Base-by-base conservation (phyloP, 2,797 vertebrate genomes). In the Arremon aurantiirostris region DNA sequence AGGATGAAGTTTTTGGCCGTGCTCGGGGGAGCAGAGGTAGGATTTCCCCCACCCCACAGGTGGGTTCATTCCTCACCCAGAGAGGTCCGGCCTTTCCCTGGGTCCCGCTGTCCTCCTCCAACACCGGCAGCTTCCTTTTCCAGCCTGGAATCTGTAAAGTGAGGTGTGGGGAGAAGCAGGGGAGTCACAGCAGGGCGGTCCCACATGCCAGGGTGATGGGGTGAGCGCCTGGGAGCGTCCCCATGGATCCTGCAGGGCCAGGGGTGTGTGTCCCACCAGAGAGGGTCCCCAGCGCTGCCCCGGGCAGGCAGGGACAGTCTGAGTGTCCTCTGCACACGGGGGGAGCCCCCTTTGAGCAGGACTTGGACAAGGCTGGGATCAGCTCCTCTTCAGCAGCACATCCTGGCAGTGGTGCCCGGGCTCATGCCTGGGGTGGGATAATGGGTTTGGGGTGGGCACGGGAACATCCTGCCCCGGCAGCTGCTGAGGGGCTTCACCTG, bases 381-480 rank as follows among this genome's bases (percentile, higher is more conserved):
- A 16, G 53, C 46, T 76, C 12, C 71, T n/a, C 61, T 37, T 50
- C 42, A 73, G 60, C 52, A 73, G 81, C 50, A 49, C 50, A 9
- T 21, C 20, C 32, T 3, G 0, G 70, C 13, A 27, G 26, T 18
- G 50, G 14, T 32, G 26, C 42, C 35, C 0, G 1, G 26, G 27
- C 18, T 50, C 22, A 3, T 22, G 52, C 44, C 32, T 35, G 32
- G 27, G 19, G 8, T 59, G 18, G 44, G 37, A 32, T 44, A 4
- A 35, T 5, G 32, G n/a, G 19, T 28, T 41, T 59, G 32, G 32
- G 22, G 14, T 37, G 37, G 39, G 61, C 39, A 52, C 8, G 6
- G n/a, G 28, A 60, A n/a, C 13, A 5, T 37, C 27, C 46, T 66
- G 24, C 37, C 37, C 26, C 12, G 52, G 61, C 37, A 27, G 44